Percentiles rank a stretch among this genome's conserved stretches.
Evolutionary conservation across 2,888 invertebrate species (phyloP).

Genomic region (Peribatodes rhomboidaria): DNA sequence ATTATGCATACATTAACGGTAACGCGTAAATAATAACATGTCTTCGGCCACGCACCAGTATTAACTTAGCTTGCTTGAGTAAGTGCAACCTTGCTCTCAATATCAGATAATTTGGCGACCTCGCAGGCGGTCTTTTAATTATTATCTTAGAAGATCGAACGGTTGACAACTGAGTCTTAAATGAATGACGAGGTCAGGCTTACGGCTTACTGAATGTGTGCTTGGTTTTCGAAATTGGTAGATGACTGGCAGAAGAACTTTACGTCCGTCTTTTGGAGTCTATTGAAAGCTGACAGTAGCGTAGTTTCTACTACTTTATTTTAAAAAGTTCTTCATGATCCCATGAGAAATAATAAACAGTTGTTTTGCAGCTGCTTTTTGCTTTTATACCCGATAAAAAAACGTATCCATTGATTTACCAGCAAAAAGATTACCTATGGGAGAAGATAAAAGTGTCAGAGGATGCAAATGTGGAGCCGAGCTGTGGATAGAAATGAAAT

Average conservation of each 20-base stretch:
- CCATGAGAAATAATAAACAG: too few relatives aligned
- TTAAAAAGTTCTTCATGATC: too few relatives aligned
- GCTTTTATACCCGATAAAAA: too few relatives aligned
- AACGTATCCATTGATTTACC: too few relatives aligned
- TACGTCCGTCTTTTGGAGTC: neutral
- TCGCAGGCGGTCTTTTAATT: slow-evolving; percentile 78
- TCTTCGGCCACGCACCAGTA: slow-evolving; percentile 64
- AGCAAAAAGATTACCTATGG: too few relatives aligned
- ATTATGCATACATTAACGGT: slow-evolving; percentile 61
- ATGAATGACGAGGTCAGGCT: slow-evolving; percentile 33
- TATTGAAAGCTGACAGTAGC: neutral
- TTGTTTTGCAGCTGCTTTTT: too few relatives aligned
- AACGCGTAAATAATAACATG: slow-evolving; percentile 81
- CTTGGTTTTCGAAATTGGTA: slow-evolving; percentile 12
- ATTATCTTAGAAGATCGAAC: slow-evolving; percentile 72
- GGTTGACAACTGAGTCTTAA: slow-evolving; percentile 67
- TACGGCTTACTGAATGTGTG: slow-evolving; percentile 15
- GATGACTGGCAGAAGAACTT: slow-evolving; percentile 6
- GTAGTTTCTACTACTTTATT: too few relatives aligned
- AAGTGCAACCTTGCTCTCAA: slow-evolving; percentile 78
- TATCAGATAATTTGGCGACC: slow-evolving; percentile 79
- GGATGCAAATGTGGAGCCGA: too few relatives aligned
- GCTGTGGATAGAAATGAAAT: too few relatives aligned
- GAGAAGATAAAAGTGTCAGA: too few relatives aligned
- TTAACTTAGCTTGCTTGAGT: slow-evolving; percentile 62